phyloP scores from a whole-genome alignment of 2,888 invertebrate species.

The Dicyrtoma fusca region DNA sequence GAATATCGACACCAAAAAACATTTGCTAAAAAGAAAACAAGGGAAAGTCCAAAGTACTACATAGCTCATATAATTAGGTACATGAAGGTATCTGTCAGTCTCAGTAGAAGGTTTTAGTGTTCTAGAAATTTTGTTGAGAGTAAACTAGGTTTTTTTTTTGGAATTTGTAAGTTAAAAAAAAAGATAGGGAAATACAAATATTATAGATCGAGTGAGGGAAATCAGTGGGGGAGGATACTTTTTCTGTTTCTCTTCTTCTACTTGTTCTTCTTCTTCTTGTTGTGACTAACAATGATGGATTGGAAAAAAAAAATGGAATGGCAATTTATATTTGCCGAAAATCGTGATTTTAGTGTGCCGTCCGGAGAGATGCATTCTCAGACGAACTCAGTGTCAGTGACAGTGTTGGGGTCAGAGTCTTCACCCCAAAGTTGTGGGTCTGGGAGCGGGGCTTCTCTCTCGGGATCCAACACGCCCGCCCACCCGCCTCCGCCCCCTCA shows the following conservation, averaged over 20 bases:
- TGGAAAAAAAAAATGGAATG: constrained; percentile 28
- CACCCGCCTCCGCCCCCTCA: constrained; percentile 69
- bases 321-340: constrained; percentile 40
- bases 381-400: constrained; percentile 32
- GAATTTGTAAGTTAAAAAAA: neutral
- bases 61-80: too few relatives aligned
- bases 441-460: constrained; percentile 47
- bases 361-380: constrained; percentile 39
- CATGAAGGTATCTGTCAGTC: too few relatives aligned
- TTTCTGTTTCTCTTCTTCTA: neutral
- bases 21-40: too few relatives aligned
- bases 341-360: constrained; percentile 40
- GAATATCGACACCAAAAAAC: too few relatives aligned
- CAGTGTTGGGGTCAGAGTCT: constrained; percentile 36
- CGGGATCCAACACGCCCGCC: constrained; percentile 45
- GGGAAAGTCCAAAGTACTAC: too few relatives aligned
- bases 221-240: neutral
- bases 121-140: too few relatives aligned
- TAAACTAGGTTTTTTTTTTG: too few relatives aligned
- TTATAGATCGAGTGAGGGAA: too few relatives aligned
- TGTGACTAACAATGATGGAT: constrained; percentile 16
- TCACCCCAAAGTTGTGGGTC: constrained; percentile 53
- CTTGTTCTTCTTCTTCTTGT: neutral
- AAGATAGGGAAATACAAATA: neutral
- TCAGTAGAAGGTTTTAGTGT: too few relatives aligned